Conservation (phyloP, 2,888 invertebrate genomes). For the Agelastica alni region DNA sequence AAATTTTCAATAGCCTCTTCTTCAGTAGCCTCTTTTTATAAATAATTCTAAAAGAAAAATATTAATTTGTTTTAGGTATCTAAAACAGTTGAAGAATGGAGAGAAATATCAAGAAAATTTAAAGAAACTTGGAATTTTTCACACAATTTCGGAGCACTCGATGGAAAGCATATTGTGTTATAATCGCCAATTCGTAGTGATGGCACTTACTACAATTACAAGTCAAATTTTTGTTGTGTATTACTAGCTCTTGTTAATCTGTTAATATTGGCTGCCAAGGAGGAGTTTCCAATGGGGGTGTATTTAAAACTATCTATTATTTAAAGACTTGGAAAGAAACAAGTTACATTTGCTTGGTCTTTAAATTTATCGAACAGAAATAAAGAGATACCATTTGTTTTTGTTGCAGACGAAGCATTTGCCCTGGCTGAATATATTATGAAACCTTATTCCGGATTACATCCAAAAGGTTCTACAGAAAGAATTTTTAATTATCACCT, state of each 20-base stretch:
- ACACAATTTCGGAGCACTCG: neutral
- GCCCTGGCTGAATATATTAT: constrained; percentile 1
- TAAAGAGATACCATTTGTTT: constrained; percentile 14
- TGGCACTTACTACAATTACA: constrained; percentile 24
- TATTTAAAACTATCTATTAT: neutral
- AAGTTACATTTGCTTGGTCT: neutral
- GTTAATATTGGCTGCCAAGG: constrained; percentile 6
- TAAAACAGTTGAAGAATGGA: neutral
- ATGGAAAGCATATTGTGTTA: constrained; percentile 18
- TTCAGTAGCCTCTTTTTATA: neutral
- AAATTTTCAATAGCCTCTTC: neutral
- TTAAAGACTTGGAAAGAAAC: neutral
- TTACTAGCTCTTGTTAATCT: constrained; percentile 23
- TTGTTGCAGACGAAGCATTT: constrained; percentile 12
- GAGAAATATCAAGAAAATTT: neutral
- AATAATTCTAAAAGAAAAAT: neutral
- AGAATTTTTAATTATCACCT: neutral
- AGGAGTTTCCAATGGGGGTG: constrained; percentile 24
- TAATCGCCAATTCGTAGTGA: constrained; percentile 15
- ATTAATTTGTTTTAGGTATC: neutral
- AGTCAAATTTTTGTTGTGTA: constrained; percentile 18
- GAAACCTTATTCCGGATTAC: constrained; percentile 11
- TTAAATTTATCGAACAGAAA: neutral
- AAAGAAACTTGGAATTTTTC: neutral
- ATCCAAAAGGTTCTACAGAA: neutral